phyloP scores from a whole-genome alignment of 2,113 vertebrate genomes.

The Brachionichthys hirsutus region DNA sequence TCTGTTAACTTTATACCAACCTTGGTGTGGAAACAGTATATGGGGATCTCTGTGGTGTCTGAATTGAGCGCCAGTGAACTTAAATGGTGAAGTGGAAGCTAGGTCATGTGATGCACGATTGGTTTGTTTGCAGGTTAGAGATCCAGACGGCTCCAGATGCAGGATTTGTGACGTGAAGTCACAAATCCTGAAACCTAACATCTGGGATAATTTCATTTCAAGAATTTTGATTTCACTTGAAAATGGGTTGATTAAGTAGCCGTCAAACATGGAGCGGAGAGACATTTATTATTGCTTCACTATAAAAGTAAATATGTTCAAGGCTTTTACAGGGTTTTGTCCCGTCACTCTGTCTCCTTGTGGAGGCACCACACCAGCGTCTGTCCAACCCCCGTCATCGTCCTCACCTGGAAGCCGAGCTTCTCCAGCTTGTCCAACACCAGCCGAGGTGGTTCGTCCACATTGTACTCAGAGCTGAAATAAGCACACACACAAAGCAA shows the following conservation, averaged over 20 bases:
- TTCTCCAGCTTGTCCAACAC: constrained; percentile 94
- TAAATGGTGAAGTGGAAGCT: constrained; percentile 29
- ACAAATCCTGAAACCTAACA: constrained; percentile 4
- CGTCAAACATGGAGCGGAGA: neutral
- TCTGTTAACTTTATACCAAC: no score
- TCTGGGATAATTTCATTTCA: constrained; percentile 22
- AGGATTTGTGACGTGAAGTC: constrained; percentile 14
- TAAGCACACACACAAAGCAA: constrained; percentile 54
- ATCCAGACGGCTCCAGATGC: constrained; percentile 53
- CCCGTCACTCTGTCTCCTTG: constrained; percentile 74
- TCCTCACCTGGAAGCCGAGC: constrained; percentile 85
- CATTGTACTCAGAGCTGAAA: constrained; percentile 90
- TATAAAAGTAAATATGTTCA: neutral
- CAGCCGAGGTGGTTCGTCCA: constrained; percentile 87
- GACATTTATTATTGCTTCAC: neutral
- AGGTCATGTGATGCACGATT: constrained; percentile 23
- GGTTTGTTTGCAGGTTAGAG: constrained; percentile 27
- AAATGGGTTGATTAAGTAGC: neutral
- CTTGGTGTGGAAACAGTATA: constrained; percentile 1
- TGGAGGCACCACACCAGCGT: constrained; percentile 98
- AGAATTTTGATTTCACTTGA: neutral
- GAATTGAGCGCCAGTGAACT: constrained; percentile 33
- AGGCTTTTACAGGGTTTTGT: neutral
- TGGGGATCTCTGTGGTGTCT: constrained; percentile 16
- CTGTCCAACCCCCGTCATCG: constrained; percentile 96